phyloP scores from a whole-genome alignment of 1,140 invertebrate species.

The Drosophila albomicans region DNA sequence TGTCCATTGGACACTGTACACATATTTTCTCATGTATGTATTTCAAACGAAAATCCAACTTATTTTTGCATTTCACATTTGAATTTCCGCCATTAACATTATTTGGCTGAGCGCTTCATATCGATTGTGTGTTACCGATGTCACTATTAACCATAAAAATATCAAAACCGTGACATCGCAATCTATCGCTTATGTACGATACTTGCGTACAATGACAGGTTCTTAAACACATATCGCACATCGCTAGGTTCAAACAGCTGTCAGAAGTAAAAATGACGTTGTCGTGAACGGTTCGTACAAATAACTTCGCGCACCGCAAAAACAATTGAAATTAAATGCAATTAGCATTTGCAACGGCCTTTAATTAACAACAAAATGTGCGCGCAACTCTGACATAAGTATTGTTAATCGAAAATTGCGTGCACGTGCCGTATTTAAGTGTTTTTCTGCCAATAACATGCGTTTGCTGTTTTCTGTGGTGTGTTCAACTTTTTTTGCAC shows the following conservation, averaged over 20 bases:
- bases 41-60: too few relatives aligned
- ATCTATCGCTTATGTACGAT: neutral
- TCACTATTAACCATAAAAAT: too few relatives aligned
- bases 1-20: too few relatives aligned
- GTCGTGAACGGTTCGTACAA: constrained; percentile 45
- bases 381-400: constrained; percentile 21
- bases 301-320: constrained; percentile 39
- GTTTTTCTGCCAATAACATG: constrained; percentile 50
- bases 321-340: constrained; percentile 55
- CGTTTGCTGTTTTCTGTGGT: constrained; percentile 31
- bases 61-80: too few relatives aligned
- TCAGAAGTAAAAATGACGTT: constrained; percentile 60
- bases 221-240: constrained; percentile 11
- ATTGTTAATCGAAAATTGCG: constrained; percentile 16
- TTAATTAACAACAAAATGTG: constrained; percentile 44
- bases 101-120: too few relatives aligned
- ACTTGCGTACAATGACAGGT: neutral
- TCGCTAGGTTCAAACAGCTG: constrained; percentile 42
- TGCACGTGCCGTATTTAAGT: constrained; percentile 35
- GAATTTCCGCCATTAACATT: too few relatives aligned
- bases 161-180: neutral
- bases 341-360: constrained; percentile 30
- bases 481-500: constrained; percentile 50
- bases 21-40: too few relatives aligned
- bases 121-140: too few relatives aligned